These are phyloP conservation scores for Dicaeum eximium DNA, from an alignment of 2,113 vertebrate genomes.

Conservation along the genomic window DNA sequence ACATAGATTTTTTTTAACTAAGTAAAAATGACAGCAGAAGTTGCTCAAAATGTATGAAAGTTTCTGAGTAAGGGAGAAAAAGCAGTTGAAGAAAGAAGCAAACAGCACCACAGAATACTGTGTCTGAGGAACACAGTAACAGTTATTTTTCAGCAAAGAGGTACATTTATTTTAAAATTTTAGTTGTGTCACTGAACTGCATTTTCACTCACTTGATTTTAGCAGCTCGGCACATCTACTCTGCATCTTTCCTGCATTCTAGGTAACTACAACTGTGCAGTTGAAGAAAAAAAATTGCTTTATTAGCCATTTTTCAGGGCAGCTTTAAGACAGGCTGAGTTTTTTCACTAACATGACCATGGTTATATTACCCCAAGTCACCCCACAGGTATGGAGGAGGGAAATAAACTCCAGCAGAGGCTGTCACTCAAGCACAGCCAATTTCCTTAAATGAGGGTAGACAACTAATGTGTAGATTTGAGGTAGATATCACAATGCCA, in stretches of 20 bases:
- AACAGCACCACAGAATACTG: background rate
- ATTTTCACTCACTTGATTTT: background rate
- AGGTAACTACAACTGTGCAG: background rate
- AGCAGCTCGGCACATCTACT: background rate
- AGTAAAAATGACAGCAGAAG: background rate
- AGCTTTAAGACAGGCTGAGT: background rate
- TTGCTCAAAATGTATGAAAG: background rate
- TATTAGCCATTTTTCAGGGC: background rate
- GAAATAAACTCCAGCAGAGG: background rate
- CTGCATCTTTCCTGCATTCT: background rate
- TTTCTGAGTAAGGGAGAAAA: background rate
- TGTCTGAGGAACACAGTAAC: background rate
- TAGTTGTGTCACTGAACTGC: background rate
- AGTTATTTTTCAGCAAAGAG: background rate
- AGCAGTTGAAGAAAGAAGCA: background rate
- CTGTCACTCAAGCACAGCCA: background rate
- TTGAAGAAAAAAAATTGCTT: background rate
- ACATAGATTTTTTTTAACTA: background rate
- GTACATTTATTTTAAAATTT: background rate
- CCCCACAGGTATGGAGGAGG: background rate
- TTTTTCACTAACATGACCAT: background rate
- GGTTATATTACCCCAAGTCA: background rate
- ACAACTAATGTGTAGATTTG: rapidly evolving
- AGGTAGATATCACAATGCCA: background rate
- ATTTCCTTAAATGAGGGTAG: background rate